Percentiles rank a stretch among this genome's conserved stretches.
These are phyloP conservation scores for Zygaena filipendulae DNA, from an alignment of 2,888 invertebrate species.

Conservation along the genomic window DNA sequence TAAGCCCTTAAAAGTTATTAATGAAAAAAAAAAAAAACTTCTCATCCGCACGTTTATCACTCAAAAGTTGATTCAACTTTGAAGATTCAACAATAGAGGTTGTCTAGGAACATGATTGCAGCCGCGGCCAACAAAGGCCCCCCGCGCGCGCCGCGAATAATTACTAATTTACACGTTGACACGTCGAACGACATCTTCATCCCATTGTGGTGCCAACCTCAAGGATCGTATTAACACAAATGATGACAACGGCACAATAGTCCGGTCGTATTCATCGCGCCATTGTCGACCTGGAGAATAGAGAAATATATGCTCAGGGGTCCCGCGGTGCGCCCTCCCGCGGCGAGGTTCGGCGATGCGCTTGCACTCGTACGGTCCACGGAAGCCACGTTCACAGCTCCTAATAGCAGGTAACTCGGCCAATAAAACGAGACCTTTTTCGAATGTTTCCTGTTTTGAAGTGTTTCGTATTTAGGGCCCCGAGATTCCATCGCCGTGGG, in stretches of 20 bases:
- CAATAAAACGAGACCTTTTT: conserved; percentile 61
- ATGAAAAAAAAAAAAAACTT: conserved; percentile 30
- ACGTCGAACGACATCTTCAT: conserved; percentile 53
- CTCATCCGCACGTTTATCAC: too few species aligned
- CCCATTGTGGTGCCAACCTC: conserved; percentile 64
- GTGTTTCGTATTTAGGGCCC: conserved; percentile 46
- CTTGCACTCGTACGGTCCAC: conserved; percentile 34
- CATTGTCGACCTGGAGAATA: conserved; percentile 56
- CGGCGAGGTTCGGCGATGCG: conserved; percentile 47
- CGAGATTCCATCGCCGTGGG: conserved; percentile 59
- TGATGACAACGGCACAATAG: conserved; percentile 62
- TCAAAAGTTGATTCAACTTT: too few species aligned
- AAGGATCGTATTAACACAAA: conserved; percentile 66
- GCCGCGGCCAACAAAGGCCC: conserved; percentile 43
- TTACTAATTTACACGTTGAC: conserved; percentile 64
- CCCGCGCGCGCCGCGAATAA: conserved; percentile 50
- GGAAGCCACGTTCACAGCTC: conserved; percentile 59
- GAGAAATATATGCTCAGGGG: conserved; percentile 54
- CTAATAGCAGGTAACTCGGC: conserved; percentile 64
- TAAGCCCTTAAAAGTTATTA: conserved; percentile 34
- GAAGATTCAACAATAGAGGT: conserved; percentile 24
- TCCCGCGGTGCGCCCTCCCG: conserved; percentile 52
- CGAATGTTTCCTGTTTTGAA: conserved; percentile 63
- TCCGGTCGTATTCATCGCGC: conserved; percentile 41
- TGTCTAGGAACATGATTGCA: conserved; percentile 37